These are phyloP conservation scores for Aythya fuligula DNA, from an alignment of 2,797 vertebrate genomes.

Conservation along the genomic window DNA sequence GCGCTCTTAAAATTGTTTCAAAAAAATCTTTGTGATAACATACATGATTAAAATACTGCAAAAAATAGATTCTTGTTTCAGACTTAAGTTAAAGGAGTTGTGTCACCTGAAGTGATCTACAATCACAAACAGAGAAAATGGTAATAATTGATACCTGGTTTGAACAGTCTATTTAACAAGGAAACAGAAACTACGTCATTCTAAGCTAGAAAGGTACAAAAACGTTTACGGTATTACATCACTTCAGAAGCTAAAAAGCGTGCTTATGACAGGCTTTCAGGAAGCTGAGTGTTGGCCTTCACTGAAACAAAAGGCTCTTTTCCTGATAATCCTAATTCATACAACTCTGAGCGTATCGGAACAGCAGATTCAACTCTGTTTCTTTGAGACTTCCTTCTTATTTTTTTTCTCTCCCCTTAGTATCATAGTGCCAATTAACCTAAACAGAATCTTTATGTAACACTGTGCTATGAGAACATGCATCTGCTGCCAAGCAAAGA, in stretches of 20 bases:
- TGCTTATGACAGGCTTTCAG: neutral
- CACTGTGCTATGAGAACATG: neutral
- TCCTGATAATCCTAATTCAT: neutral
- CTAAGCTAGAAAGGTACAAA: neutral
- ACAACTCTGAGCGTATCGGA: neutral
- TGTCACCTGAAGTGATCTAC: neutral
- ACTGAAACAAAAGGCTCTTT: neutral
- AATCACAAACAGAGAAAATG: neutral
- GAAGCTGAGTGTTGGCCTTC: neutral
- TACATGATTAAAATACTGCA: neutral
- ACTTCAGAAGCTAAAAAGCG: neutral
- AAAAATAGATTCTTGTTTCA: neutral
- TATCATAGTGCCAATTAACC: neutral
- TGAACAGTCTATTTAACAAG: neutral
- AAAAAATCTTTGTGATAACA: neutral
- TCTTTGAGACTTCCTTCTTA: neutral
- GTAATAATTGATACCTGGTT: neutral
- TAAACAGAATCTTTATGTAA: slow-evolving; percentile 45
- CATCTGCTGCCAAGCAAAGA: slow-evolving; percentile 43
- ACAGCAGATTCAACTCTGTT: neutral
- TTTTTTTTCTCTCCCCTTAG: neutral
- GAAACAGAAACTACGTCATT: neutral
- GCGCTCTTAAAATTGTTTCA: neutral
- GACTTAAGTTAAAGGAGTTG: neutral
- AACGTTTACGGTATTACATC: fast-evolving